Evolutionary conservation across 2,888 invertebrate species (phyloP), one percentile per base, ranked within the genome.

Genomic region (Vandiemenella viatica): DNA sequence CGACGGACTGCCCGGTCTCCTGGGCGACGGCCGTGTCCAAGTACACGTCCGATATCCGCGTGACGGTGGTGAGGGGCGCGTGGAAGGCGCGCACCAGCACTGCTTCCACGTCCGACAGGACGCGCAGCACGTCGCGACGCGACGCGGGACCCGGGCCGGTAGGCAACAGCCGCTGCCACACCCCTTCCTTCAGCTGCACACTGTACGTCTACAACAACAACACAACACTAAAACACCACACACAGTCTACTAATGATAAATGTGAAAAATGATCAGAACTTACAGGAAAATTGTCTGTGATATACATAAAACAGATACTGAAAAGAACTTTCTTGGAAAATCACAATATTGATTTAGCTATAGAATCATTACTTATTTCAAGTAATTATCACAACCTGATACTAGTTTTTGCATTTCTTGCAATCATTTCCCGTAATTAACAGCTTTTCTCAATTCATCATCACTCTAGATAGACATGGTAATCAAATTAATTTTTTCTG

Each of bases 11-110:
- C 1, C 72, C 73, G 23, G 79, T 75, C 42, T 74, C 70, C 43
- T 76, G 75, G 37, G 76, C 74, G 0, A 80, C 78, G 0, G 91
- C 88, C 2, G 86, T 83, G 57, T 95, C 93, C 65, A 96, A 74
- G 18, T 80, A 77, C 0, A 97, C 83, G 61, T 92, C 89, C 50
- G 86, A 80, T 41, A 97, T 77, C 44, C 77, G 76, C 1, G 74
- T 68, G 1, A 79, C 75, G 1, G 73, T 69, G 51, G 78, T 76
- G 54, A 83, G 75, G 45, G 73, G 69, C 52, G 77, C 74, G 42
- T 77, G 75, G 1, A 88, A 82, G 1, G 92, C 93, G 46, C 90
- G 76, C 20, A 96, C 81, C 7, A 90, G 69, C 52, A 92, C 82
- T 10, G 82, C 76, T 58, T 88, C 82, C 10, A 98, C 67, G 59